These are phyloP conservation scores for Chelonoidis abingdonii DNA, from an alignment of 2,113 vertebrate species.

Conservation along the genomic window DNA sequence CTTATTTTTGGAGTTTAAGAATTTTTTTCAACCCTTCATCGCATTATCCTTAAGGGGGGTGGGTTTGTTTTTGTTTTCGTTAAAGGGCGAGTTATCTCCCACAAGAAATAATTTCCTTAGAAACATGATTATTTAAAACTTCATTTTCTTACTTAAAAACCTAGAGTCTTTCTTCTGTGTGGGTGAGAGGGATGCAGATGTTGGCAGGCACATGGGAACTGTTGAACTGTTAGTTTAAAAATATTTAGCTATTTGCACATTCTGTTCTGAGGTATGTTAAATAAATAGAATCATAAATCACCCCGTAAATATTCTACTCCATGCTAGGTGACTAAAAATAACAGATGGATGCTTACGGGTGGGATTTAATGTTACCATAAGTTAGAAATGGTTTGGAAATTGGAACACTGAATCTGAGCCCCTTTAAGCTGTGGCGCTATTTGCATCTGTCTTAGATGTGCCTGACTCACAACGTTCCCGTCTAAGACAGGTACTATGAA, in stretches of 20 bases:
- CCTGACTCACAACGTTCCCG: background rate
- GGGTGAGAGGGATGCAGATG: conserved; percentile 56
- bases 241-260: conserved; percentile 67
- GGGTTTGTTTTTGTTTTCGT: conserved; percentile 40
- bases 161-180: background rate
- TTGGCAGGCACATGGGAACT: conserved; percentile 39
- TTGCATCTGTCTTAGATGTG: background rate
- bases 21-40: conserved; percentile 21
- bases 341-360: conserved; percentile 65
- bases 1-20: conserved; percentile 46
- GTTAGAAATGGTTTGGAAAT: conserved; percentile 46
- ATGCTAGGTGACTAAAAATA: conserved; percentile 66
- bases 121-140: conserved; percentile 32
- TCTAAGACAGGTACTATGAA: background rate
- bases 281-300: conserved; percentile 75
- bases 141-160: conserved; percentile 30
- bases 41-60: background rate
- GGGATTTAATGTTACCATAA: conserved; percentile 57
- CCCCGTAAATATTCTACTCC: conserved; percentile 69
- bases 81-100: conserved; percentile 40
- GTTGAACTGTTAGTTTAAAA: conserved; percentile 59
- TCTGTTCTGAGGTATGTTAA: conserved; percentile 60
- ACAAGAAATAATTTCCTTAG: conserved; percentile 34
- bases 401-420: background rate
- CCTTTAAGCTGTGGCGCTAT: conserved; percentile 6